phyloP scores from a whole-genome alignment of 2,113 vertebrate species.

The Synchiropus splendidus region DNA sequence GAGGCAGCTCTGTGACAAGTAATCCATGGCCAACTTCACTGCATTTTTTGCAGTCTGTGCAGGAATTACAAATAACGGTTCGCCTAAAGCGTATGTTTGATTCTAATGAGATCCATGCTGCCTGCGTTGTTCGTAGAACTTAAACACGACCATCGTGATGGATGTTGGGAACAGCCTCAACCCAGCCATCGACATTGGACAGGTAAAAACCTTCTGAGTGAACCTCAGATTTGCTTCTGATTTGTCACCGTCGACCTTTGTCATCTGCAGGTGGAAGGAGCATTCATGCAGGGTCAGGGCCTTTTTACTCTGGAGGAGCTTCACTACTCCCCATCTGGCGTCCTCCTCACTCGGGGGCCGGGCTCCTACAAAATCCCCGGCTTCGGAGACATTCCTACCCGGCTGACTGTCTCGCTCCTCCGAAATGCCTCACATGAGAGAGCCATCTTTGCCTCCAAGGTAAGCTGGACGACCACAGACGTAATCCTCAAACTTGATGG shows the following conservation, averaged over 20 bases:
- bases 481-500: not conserved
- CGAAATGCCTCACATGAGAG: constrained; percentile 82
- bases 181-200: constrained; percentile 92
- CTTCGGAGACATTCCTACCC: constrained; percentile 82
- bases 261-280: constrained; percentile 81
- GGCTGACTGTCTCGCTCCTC: constrained; percentile 82
- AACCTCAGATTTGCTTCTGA: not conserved
- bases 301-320: constrained; percentile 92
- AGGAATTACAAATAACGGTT: not conserved
- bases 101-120: not conserved
- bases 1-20: too few relatives aligned
- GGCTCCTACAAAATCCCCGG: constrained; percentile 92
- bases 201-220: constrained; percentile 58
- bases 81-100: not conserved
- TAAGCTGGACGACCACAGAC: constrained; percentile 16
- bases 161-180: constrained; percentile 92
- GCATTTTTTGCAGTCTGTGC: too few relatives aligned
- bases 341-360: constrained; percentile 84
- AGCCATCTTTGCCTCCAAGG: constrained; percentile 81
- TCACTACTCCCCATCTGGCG: constrained; percentile 80
- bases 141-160: constrained; percentile 91
- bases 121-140: constrained; percentile 65
- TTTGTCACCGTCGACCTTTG: not conserved
- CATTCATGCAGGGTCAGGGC: constrained; percentile 86
- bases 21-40: too few relatives aligned